These are phyloP conservation scores for Digitonthophagus gazella DNA, from an alignment of 2,888 invertebrate genomes.

Conservation along the genomic window DNA sequence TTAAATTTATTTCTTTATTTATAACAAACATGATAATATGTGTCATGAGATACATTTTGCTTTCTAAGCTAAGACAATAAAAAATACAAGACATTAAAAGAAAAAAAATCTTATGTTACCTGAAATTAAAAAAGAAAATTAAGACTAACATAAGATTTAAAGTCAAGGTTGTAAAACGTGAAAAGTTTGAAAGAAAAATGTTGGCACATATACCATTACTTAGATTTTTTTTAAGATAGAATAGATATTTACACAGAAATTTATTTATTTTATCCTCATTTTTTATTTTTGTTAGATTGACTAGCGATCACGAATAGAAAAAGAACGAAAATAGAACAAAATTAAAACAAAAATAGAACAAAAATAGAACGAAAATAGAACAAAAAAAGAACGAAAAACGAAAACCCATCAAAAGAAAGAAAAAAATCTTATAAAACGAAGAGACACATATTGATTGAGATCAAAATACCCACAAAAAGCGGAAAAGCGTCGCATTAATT, in stretches of 20 bases:
- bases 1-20: neutral
- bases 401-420: neutral
- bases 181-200: too few species aligned
- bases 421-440: neutral
- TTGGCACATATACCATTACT: too few species aligned
- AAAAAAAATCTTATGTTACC: neutral
- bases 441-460: neutral
- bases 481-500: neutral
- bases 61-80: slow-evolving; percentile 8
- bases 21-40: neutral
- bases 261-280: too few species aligned
- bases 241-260: neutral
- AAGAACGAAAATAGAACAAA: too few species aligned
- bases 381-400: too few species aligned
- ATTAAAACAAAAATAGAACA: too few species aligned
- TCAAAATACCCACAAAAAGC: neutral
- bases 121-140: neutral
- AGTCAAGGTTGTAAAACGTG: too few species aligned
- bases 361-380: too few species aligned
- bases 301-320: too few species aligned
- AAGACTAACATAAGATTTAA: too few species aligned
- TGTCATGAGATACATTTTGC: neutral
- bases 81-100: neutral
- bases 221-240: too few species aligned
- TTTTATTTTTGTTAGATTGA: neutral